Conservation (phyloP, 2,888 invertebrate genomes). For the Iphiclides podalirius region DNA sequence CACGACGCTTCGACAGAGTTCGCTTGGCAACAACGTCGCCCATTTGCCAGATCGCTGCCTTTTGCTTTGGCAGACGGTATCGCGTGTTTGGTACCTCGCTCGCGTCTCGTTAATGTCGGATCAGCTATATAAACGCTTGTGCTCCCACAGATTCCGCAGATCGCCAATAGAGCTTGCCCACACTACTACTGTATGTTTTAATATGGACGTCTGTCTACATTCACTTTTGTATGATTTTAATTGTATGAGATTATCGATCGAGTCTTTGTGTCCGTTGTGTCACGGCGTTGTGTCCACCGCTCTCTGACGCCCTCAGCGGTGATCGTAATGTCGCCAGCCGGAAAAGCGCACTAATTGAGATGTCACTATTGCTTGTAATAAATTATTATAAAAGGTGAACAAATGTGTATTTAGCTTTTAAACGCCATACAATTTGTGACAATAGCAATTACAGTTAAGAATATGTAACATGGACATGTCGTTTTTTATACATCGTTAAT, state of each 20-base stretch:
- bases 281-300: conserved; percentile 31
- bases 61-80: too few species aligned
- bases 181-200: conserved; percentile 25
- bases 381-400: too few species aligned
- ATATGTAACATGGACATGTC: not conserved
- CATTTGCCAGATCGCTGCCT: too few species aligned
- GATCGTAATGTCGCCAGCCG: conserved; percentile 1
- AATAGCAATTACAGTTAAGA: conserved; percentile 14
- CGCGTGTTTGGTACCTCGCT: too few species aligned
- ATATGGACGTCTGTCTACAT: conserved; percentile 35
- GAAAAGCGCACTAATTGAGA: too few species aligned
- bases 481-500: conserved; percentile 1
- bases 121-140: too few species aligned
- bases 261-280: conserved; percentile 31
- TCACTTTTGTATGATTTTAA: conserved; percentile 31
- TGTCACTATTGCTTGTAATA: too few species aligned
- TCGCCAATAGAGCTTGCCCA: conserved; percentile 4
- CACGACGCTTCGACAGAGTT: too few species aligned
- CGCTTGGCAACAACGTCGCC: too few species aligned
- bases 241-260: conserved; percentile 34
- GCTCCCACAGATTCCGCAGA: too few species aligned
- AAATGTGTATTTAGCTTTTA: conserved; percentile 1
- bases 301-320: conserved; percentile 34
- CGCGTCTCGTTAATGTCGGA: too few species aligned
- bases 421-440: conserved; percentile 5